A percentile compares a stretch with the other conserved stretches of the same genome.
Evolutionary conservation across 1,140 invertebrate species (phyloP).

Genomic region (Drosophila novamexicana): DNA sequence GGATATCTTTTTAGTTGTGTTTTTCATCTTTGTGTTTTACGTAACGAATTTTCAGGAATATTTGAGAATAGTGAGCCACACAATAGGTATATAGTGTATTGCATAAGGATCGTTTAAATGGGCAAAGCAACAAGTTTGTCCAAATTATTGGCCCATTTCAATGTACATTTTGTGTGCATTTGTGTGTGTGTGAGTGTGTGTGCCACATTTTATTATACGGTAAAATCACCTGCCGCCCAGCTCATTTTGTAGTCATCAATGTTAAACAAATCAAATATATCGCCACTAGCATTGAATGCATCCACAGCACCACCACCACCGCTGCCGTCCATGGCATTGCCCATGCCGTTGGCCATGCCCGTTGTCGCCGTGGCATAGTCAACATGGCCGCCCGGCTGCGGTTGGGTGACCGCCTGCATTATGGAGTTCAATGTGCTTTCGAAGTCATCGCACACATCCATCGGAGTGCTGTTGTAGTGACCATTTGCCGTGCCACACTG

Average conservation of each 20-base stretch:
- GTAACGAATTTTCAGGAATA: conserved; percentile 71
- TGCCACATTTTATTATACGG: conserved; percentile 62
- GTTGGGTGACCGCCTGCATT: conserved; percentile 71
- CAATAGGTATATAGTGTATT: conserved; percentile 6
- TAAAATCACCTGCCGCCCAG: conserved; percentile 81
- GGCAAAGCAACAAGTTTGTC: conserved; percentile 18
- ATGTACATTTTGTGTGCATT: conserved; percentile 16
- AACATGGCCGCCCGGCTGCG: conserved; percentile 55
- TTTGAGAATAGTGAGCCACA: conserved; percentile 67
- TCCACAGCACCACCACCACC: conserved; percentile 58
- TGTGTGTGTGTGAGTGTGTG: conserved; percentile 20
- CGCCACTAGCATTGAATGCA: conserved; percentile 68
- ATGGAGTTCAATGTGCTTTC: conserved; percentile 79
- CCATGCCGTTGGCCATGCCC: conserved; percentile 34
- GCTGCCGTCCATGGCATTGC: conserved; percentile 23
- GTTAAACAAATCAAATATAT: conserved; percentile 83
- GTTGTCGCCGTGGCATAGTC: conserved; percentile 27
- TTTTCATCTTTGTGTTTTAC: conserved; percentile 41
- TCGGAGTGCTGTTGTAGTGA: conserved; percentile 69
- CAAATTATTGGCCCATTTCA: conserved; percentile 16
- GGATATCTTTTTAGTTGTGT: conserved; percentile 56
- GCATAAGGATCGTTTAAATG: conserved; percentile 18
- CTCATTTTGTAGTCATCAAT: conserved; percentile 84
- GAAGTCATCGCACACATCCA: conserved; percentile 84
- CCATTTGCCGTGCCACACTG: conserved; percentile 55